Base-by-base conservation (phyloP, 2,797 vertebrate species). In the Helostoma temminkii region DNA sequence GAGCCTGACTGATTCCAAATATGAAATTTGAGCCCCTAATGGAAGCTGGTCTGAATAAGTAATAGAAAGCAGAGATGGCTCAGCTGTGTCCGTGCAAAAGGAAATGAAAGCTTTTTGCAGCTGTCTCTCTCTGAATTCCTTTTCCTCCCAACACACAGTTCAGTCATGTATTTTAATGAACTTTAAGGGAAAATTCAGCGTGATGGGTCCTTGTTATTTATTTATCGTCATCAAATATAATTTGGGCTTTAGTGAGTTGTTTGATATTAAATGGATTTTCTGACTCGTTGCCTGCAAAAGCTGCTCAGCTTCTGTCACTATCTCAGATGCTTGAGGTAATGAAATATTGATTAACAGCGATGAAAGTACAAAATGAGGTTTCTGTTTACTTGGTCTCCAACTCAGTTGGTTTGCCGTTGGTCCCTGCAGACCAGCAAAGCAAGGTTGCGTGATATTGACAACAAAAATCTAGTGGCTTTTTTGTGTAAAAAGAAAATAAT, bases 321-420 rank as follows among this genome's bases (percentile, higher is more conserved):
- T 79, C 39, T 60, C 25, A 64, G 39, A 83, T 64, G 52, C 66
- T 62, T 18, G 37, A 69, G 46, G 64, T 74, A 43, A 88, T 90
- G 56, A 91, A 91, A 88, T 82, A 88, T 89, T 87, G 64, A 90
- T 85, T 54, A 76, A 70, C 18, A 50, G 50, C 36, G 14, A 74
- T 67, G 66, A 73, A 76, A 77, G 63, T 71, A 71, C 69, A 65
- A 81, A 54, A 85, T 80, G 36, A 87, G 76, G 75, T 78, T 34
- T 75, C 68, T 83, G 84, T 88, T 76, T 80, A 60, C 67, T 67
- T 57, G 62, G 22, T 66, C 54, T 42, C 3, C 81, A 73, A 74
- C 52, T 56, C 69, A 34, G 37, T 64, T 42, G 70, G 56, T 68
- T 78, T 74, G 58, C 47, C 36, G 66, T 2, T 3, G 50, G 46